A percentile compares a stretch with the other conserved stretches of the same genome.
These are phyloP conservation scores for Ditula angustiorana DNA, from an alignment of 2,888 invertebrate genomes.

Conservation along the genomic window DNA sequence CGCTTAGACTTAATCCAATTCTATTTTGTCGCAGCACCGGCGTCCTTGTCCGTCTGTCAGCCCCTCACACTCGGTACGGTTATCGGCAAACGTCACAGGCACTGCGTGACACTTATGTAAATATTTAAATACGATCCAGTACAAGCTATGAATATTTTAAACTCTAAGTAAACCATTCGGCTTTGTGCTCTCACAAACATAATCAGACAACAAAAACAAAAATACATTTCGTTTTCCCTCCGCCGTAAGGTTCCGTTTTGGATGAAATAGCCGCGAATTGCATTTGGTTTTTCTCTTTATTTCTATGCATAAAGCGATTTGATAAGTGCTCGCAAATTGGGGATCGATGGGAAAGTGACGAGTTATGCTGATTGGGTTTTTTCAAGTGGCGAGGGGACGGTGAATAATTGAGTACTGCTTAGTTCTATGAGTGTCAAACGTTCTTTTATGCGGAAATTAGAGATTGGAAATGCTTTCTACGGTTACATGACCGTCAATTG, in stretches of 20 bases:
- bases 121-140: slow-evolving; percentile 87
- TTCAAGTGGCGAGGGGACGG: slow-evolving; percentile 78
- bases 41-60: slow-evolving; percentile 49
- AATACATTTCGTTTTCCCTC: slow-evolving; percentile 59
- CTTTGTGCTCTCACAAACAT: slow-evolving; percentile 71
- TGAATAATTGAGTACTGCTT: slow-evolving; percentile 82
- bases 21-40: slow-evolving; percentile 44
- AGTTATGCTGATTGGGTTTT: slow-evolving; percentile 86
- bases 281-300: slow-evolving; percentile 65
- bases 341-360: slow-evolving; percentile 83
- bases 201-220: slow-evolving; percentile 66
- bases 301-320: slow-evolving; percentile 82
- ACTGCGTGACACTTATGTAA: slow-evolving; percentile 86
- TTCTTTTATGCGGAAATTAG: slow-evolving; percentile 44
- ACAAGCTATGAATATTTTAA: slow-evolving; percentile 87
- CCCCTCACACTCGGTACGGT: slow-evolving; percentile 78
- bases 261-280: slow-evolving; percentile 50
- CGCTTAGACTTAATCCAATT: slow-evolving; percentile 31
- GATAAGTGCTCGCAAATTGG: slow-evolving; percentile 81
- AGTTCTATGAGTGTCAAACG: slow-evolving; percentile 63
- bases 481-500: not conserved
- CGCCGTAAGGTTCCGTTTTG: slow-evolving; percentile 65
- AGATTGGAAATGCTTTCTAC: slow-evolving; percentile 13
- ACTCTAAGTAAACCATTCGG: slow-evolving; percentile 82
- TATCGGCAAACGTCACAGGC: slow-evolving; percentile 83